Conservation (phyloP, 2,113 vertebrate species). For the Aegypius monachus region DNA sequence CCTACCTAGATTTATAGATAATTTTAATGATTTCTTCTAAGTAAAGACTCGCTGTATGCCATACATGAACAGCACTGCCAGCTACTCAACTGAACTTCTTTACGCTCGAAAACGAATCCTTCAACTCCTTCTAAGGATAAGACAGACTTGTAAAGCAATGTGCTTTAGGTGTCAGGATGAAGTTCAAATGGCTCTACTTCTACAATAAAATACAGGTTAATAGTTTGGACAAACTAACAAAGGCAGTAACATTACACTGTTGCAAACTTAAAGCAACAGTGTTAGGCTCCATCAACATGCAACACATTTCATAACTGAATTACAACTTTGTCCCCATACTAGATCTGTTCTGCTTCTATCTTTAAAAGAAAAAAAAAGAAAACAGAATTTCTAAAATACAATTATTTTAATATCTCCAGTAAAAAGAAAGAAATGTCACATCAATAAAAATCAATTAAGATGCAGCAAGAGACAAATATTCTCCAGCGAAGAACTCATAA, state of each 20-base stretch:
- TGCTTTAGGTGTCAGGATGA: not conserved
- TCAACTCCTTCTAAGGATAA: not conserved
- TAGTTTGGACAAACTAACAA: not conserved
- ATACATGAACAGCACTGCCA: not conserved
- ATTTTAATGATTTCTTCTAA: not conserved
- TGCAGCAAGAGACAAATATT: not conserved
- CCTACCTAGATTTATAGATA: not conserved
- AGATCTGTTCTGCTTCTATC: not conserved
- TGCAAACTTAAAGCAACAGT: not conserved
- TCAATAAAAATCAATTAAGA: not conserved
- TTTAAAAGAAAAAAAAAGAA: not conserved
- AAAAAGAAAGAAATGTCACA: not conserved
- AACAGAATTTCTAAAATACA: not conserved
- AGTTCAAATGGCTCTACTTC: not conserved
- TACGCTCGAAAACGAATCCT: rapidly evolving
- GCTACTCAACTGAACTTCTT: not conserved
- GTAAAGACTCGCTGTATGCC: not conserved
- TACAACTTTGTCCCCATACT: not conserved
- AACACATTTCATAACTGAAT: not conserved
- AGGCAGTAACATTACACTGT: not conserved
- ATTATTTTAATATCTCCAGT: not conserved
- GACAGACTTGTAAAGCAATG: not conserved
- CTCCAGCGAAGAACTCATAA: not conserved
- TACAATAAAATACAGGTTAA: not conserved
- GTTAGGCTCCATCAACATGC: not conserved